Conservation (phyloP, 2,113 vertebrate species). For the Pelvicachromis taeniatus region DNA sequence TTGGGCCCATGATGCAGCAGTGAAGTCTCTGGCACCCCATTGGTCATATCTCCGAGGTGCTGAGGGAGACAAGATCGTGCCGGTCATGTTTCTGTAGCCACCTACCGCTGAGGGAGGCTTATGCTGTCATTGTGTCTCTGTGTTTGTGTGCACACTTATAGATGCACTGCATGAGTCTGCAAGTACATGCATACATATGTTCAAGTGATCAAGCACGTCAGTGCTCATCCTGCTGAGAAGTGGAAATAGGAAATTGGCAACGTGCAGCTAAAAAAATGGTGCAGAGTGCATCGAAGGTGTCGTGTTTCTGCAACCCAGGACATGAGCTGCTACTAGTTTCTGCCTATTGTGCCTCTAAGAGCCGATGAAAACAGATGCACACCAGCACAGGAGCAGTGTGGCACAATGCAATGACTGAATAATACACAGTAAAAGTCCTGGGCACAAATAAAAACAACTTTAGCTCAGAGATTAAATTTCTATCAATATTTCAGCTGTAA, state of each 20-base stretch:
- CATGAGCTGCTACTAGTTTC: conserved; percentile 45
- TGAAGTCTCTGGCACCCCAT: conserved; percentile 74
- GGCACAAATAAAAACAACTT: background rate
- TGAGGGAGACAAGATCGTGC: conserved; percentile 69
- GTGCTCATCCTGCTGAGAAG: conserved; percentile 25
- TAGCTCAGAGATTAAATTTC: background rate
- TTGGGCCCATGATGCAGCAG: conserved; percentile 77
- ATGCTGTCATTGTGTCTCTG: background rate
- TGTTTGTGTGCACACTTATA: background rate
- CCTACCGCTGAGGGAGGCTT: conserved; percentile 3
- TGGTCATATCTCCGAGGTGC: conserved; percentile 75
- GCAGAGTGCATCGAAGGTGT: conserved; percentile 59
- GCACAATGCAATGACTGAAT: conserved; percentile 6
- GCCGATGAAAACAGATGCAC: conserved; percentile 26
- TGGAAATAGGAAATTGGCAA: conserved; percentile 50
- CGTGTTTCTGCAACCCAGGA: conserved; percentile 70
- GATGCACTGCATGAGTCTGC: background rate
- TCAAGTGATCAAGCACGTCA: conserved; percentile 29
- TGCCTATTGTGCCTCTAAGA: conserved; percentile 38
- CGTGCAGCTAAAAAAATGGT: conserved; percentile 31
- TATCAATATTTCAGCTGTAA: conserved; percentile 19
- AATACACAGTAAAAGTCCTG: background rate
- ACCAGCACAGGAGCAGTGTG: background rate
- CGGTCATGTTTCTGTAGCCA: conserved; percentile 68
- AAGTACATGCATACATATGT: conserved; percentile 9